Base-by-base conservation (phyloP, 2,888 invertebrate species). In the Griposia aprilina region DNA sequence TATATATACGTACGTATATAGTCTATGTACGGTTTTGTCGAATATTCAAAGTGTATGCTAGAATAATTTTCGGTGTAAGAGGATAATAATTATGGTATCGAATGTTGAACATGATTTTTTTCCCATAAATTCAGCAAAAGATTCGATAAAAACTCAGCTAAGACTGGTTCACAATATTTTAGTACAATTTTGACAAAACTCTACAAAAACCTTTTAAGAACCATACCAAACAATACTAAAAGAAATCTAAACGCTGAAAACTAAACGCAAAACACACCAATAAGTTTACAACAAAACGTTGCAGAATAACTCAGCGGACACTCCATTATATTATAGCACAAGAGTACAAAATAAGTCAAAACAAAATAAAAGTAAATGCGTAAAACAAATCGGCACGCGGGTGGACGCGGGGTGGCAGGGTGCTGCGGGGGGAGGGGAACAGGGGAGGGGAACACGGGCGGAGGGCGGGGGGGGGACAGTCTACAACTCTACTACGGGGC, bases 341-440 rank as follows among this genome's bases (percentile, higher is more conserved):
- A 94, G 94, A 90, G 90, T 91, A 93, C 94, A 94, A 94, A 95
- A 93, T 93, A 91, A 94, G 92, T 94, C 93, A 93, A 93, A 94
- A 95, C 94, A 94, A 94, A 95, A 96, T 95, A 95, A 95, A 96
- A 96, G 94, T 95, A 96, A 86, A 96, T 96, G 96, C 94, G 94
- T 95, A 93, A 94, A 95, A 94, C 95, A 95, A 96, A 95, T 94
- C 94, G 94, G 91, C 90, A 92, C 89, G 82, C 88, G 88, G 83
- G 87, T 88, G 90, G 80, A 82, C 76, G 83, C 90, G 90, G 91
- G 87, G 89, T 84, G 88, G 85, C 87, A 82, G 87, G 84, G 88
- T 78, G 83, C 85, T 86, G 76, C 83, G 84, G 86, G 76, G 86
- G 83, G 36, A 41, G 36, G 57, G 26, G 80, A 82, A 75, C 86